A percentile compares a stretch with the other conserved stretches of the same genome.
Conservation (phyloP, 2,113 vertebrate species). For the Columba janthina region DNA sequence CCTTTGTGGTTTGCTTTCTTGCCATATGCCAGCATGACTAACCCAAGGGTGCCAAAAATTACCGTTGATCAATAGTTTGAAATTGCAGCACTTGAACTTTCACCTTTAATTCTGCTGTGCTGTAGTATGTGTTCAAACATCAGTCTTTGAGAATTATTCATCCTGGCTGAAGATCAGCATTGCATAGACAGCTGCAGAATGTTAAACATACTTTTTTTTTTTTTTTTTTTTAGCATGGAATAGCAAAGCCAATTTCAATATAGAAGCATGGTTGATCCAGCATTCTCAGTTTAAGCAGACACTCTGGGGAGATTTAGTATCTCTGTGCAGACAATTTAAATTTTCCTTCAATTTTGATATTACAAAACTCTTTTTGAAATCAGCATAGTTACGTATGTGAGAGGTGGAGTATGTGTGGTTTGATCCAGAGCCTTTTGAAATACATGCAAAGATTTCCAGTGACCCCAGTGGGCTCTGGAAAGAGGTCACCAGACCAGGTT, state of each 20-base stretch:
- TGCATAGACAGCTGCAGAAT: slow-evolving; percentile 33
- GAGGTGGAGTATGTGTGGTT: neutral
- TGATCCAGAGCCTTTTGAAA: neutral
- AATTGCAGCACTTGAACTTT: slow-evolving; percentile 70
- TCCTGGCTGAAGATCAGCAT: slow-evolving; percentile 53
- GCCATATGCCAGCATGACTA: slow-evolving; percentile 33
- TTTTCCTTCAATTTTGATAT: neutral
- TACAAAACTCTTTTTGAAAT: neutral
- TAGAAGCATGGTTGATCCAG: neutral
- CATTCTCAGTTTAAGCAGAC: neutral
- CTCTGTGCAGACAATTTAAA: neutral
- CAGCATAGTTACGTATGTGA: neutral
- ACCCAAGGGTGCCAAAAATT: slow-evolving; percentile 55
- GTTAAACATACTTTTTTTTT: neutral
- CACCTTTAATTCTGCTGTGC: slow-evolving; percentile 65
- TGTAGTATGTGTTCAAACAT: slow-evolving; percentile 39
- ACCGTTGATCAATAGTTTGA: slow-evolving; percentile 69
- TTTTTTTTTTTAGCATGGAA: neutral
- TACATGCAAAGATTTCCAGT: neutral
- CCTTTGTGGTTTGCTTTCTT: slow-evolving; percentile 51
- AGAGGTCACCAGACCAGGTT: neutral
- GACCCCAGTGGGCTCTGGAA: neutral
- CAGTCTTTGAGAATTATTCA: slow-evolving; percentile 59
- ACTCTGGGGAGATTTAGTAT: neutral
- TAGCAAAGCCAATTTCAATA: neutral